Evolutionary conservation across 2,888 invertebrate genomes (phyloP).

Genomic region (Ashinkailepas kermadecensis): DNA sequence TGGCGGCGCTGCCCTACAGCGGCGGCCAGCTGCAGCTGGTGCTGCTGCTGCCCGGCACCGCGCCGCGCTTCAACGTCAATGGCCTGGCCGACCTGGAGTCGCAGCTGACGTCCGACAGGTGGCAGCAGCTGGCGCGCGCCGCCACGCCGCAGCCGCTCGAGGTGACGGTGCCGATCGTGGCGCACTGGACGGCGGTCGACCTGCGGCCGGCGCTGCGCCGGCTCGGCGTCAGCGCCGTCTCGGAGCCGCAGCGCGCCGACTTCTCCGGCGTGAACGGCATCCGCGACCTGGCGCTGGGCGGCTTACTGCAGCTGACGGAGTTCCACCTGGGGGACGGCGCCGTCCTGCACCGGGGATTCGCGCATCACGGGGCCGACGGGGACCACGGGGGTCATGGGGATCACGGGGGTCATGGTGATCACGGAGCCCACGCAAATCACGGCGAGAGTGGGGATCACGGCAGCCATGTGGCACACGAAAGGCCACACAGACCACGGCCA

Average conservation of each 20-base stretch:
- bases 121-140: conserved; percentile 29
- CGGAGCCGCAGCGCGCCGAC: conserved; percentile 66
- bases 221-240: conserved; percentile 74
- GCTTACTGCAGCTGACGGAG: conserved; percentile 71
- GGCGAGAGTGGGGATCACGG: background rate
- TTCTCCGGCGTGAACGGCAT: conserved; percentile 74
- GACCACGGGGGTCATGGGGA: background rate
- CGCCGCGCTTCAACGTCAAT: conserved; percentile 32
- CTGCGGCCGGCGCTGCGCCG: conserved; percentile 65
- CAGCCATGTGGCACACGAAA: background rate
- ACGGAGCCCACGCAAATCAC: conserved; percentile 17
- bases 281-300: conserved; percentile 71
- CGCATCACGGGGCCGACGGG: conserved; percentile 13
- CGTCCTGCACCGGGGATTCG: background rate
- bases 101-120: conserved; percentile 25
- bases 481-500: conserved; percentile 52
- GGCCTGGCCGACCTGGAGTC: conserved; percentile 31
- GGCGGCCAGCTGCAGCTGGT: conserved; percentile 31
- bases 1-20: conserved; percentile 27
- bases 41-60: conserved; percentile 32
- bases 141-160: conserved; percentile 31
- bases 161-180: conserved; percentile 60
- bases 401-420: conserved; percentile 12
- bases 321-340: conserved; percentile 49
- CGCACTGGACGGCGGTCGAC: conserved; percentile 70